A percentile compares a stretch with the other conserved stretches of the same genome.
Evolutionary conservation across 2,888 invertebrate species (phyloP).

Genomic region (Callinectes sapidus): DNA sequence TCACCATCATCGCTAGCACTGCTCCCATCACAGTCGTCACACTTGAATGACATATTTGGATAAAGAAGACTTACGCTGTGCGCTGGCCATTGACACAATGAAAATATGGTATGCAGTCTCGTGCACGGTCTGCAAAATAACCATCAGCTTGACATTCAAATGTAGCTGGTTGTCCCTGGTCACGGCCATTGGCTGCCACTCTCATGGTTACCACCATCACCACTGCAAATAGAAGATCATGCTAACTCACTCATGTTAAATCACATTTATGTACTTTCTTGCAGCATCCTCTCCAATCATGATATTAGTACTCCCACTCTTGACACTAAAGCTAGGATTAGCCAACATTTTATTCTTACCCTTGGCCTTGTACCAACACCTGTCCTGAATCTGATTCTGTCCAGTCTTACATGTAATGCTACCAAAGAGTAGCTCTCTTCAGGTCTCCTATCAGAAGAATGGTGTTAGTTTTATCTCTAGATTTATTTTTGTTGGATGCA

Average conservation of each 20-base stretch:
- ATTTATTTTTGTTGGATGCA: too few species aligned
- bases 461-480: too few species aligned
- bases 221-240: neutral
- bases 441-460: too few species aligned
- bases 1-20: neutral
- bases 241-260: neutral
- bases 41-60: neutral
- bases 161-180: slow-evolving; percentile 4
- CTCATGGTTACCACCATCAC: neutral
- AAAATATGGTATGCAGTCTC: neutral
- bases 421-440: too few species aligned
- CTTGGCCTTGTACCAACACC: too few species aligned
- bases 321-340: too few species aligned
- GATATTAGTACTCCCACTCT: too few species aligned
- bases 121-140: neutral
- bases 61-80: neutral
- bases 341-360: too few species aligned
- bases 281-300: too few species aligned
- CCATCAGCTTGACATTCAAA: neutral
- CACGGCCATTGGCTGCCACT: neutral
- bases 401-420: too few species aligned
- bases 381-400: too few species aligned
- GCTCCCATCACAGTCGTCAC: neutral
- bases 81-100: neutral
- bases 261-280: neutral